Percentiles rank a stretch among this genome's conserved stretches.
Evolutionary conservation across 2,113 vertebrate species (phyloP).

Genomic region (Okapia johnstoni): DNA sequence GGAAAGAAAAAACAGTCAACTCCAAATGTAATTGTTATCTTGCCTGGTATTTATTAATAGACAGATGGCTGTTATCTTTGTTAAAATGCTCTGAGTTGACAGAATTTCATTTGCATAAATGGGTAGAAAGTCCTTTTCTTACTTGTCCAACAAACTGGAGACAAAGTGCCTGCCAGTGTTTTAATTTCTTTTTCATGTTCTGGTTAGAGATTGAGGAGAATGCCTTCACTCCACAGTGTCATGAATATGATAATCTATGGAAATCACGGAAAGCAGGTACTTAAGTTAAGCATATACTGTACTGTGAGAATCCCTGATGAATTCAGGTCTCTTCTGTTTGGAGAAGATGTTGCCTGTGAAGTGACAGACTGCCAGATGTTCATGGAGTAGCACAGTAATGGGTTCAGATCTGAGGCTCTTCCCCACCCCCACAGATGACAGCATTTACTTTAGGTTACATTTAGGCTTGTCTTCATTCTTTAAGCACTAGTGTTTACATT

Average conservation of each 20-base stretch:
- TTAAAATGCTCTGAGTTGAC: slow-evolving; percentile 77
- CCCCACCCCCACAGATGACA: slow-evolving; percentile 60
- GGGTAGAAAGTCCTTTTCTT: slow-evolving; percentile 80
- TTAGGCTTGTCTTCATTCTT: slow-evolving; percentile 70
- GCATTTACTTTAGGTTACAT: slow-evolving; percentile 63
- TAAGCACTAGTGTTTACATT: slow-evolving; percentile 50
- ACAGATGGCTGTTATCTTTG: slow-evolving; percentile 75
- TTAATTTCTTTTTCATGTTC: slow-evolving; percentile 86
- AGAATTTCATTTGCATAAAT: slow-evolving; percentile 85
- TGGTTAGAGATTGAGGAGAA: slow-evolving; percentile 82
- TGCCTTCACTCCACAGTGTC: slow-evolving; percentile 85
- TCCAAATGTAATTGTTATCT: slow-evolving; percentile 64
- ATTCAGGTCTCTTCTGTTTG: slow-evolving; percentile 84
- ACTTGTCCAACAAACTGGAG: slow-evolving; percentile 85
- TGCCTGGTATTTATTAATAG: slow-evolving; percentile 78
- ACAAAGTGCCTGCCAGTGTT: slow-evolving; percentile 88
- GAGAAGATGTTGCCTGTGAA: slow-evolving; percentile 84
- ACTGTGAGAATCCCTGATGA: slow-evolving; percentile 84
- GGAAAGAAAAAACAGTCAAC: slow-evolving; percentile 53
- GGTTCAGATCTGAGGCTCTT: slow-evolving; percentile 76
- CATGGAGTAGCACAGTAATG: slow-evolving; percentile 75
- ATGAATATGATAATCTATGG: slow-evolving; percentile 94
- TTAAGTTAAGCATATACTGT: slow-evolving; percentile 88
- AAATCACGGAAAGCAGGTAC: slow-evolving; percentile 88
- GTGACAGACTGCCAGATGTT: slow-evolving; percentile 87